These are phyloP conservation scores for Drosophila ambigua DNA, from an alignment of 1,140 invertebrate species.

Conservation along the genomic window DNA sequence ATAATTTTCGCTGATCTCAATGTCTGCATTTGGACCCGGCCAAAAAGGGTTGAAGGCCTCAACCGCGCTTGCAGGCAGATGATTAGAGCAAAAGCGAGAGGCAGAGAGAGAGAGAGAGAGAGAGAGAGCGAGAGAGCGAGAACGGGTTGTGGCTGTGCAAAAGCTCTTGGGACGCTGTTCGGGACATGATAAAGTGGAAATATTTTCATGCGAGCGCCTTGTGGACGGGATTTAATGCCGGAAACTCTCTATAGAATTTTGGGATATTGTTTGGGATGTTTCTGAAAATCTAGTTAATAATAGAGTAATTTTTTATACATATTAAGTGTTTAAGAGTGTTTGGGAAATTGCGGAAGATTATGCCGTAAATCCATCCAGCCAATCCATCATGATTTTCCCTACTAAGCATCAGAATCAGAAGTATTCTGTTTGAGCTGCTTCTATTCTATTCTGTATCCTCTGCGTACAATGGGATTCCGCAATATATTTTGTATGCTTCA, in stretches of 20 bases:
- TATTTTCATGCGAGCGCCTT: constrained; percentile 11
- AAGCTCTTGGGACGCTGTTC: not conserved
- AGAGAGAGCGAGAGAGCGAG: not conserved
- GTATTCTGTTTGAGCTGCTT: no score
- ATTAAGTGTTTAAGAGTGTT: no score
- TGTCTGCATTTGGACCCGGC: constrained; percentile 59
- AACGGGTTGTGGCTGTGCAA: constrained; percentile 8
- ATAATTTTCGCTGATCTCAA: constrained; percentile 62
- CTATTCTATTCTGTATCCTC: no score
- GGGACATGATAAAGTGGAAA: constrained; percentile 38
- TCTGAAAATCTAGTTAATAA: no score
- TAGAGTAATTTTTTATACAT: no score
- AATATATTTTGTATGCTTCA: no score
- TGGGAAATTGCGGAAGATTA: no score
- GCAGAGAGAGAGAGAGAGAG: not conserved
- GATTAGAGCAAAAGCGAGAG: constrained; percentile 47
- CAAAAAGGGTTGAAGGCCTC: constrained; percentile 60
- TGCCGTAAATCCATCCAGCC: no score
- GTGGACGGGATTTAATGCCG: not conserved
- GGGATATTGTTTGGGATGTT: not conserved
- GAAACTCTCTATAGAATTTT: constrained; percentile 25
- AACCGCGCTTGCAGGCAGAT: constrained; percentile 40
- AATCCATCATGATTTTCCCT: no score
- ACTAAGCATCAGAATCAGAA: no score
- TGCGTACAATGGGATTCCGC: no score